Evolutionary conservation across 37 sponge, comb jelly and placozoan species (phyloP).

Genomic region (Beroe forskalii): DNA sequence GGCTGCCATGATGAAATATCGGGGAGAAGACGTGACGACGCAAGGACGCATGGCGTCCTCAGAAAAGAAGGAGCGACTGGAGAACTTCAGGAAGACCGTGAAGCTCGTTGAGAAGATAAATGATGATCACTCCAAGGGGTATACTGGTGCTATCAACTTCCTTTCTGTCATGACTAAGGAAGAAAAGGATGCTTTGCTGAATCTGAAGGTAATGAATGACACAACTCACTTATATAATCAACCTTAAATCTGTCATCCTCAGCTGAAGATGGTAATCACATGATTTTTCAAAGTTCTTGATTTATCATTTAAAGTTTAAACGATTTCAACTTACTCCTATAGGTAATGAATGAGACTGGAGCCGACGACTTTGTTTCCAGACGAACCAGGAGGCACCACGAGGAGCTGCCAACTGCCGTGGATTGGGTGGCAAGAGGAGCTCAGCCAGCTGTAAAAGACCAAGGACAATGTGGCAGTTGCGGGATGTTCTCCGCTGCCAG

Average conservation of each 20-base stretch:
- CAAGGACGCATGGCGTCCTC: neutral
- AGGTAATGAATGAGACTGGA: too few species aligned
- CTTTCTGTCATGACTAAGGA: conserved; percentile 22
- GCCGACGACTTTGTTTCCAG: too few species aligned
- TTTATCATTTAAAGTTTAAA: too few species aligned
- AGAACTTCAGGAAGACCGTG: neutral
- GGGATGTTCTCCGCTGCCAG: neutral
- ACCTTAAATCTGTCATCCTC: too few species aligned
- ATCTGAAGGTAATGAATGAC: neutral
- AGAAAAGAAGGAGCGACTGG: neutral
- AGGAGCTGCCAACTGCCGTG: neutral
- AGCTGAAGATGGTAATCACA: too few species aligned
- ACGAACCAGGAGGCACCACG: neutral
- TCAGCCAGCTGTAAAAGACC: neutral
- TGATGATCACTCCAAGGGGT: neutral
- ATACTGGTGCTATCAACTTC: conserved; percentile 6
- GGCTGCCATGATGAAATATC: neutral
- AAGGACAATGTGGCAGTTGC: conserved; percentile 15
- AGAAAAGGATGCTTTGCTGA: neutral
- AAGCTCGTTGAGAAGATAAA: neutral
- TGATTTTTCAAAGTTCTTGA: too few species aligned
- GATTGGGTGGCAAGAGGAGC: conserved; percentile 22
- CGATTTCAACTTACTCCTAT: too few species aligned
- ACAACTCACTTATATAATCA: too few species aligned
- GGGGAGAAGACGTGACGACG: neutral